Conservation (phyloP, 2,113 vertebrate species). For the Arenaria interpres region DNA sequence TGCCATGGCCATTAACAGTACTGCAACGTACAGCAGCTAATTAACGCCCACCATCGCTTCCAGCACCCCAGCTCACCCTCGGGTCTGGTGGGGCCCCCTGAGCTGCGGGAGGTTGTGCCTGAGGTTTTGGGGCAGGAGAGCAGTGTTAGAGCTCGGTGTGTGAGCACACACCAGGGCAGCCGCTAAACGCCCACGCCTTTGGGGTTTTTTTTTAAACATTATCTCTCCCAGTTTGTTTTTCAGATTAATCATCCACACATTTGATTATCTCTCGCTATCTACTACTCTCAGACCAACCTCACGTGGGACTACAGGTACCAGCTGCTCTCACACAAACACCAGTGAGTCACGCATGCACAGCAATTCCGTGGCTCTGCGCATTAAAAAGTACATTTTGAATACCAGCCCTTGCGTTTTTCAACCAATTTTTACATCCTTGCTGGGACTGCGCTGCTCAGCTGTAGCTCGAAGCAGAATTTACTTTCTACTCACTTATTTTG, state of each 20-base stretch:
- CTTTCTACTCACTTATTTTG: neutral
- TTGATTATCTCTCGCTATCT: neutral
- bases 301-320: neutral
- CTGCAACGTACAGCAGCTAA: accelerated
- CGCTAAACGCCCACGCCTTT: neutral
- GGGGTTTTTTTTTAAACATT: neutral
- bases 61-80: neutral
- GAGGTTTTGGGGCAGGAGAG: neutral
- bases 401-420: neutral
- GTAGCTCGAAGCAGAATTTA: neutral
- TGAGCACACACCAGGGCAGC: neutral
- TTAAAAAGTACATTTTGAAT: neutral
- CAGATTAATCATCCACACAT: neutral
- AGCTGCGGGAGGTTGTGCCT: neutral
- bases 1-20: accelerated
- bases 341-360: accelerated
- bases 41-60: accelerated
- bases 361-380: neutral
- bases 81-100: neutral
- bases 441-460: neutral
- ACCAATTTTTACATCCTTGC: neutral
- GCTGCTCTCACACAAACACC: neutral
- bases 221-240: neutral
- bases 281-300: neutral
- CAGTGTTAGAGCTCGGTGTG: accelerated